Conservation (phyloP, 1,140 invertebrate genomes). For the Drosophila setifemur region DNA sequence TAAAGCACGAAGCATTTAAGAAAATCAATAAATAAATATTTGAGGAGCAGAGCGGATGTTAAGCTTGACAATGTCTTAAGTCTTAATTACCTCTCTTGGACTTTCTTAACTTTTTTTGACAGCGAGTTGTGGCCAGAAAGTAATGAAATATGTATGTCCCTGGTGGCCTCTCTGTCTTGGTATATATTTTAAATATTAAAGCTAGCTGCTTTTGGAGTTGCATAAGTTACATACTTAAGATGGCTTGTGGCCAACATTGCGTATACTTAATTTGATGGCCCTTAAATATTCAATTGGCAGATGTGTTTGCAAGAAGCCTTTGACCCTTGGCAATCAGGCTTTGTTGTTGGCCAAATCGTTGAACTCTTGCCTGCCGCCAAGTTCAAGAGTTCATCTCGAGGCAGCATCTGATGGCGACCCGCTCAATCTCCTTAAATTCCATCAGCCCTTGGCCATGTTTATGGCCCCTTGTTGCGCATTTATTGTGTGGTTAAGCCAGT, state of each 20-base stretch:
- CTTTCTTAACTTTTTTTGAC: conserved; percentile 11
- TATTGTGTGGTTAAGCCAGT: conserved; percentile 61
- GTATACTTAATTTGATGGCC: conserved; percentile 57
- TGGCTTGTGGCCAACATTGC: conserved; percentile 22
- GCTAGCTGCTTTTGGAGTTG: conserved; percentile 41
- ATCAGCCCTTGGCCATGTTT: conserved; percentile 35
- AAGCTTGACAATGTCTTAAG: conserved; percentile 21
- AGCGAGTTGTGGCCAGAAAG: conserved; percentile 2
- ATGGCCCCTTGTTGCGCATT: conserved; percentile 71
- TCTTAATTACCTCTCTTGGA: conserved; percentile 30
- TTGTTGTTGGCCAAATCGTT: conserved; percentile 54
- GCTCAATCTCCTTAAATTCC: conserved; percentile 3
- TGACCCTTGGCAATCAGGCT: conserved; percentile 37
- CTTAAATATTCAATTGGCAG: conserved; percentile 58
- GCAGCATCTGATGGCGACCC: conserved; percentile 46
- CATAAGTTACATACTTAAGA: conserved; percentile 26
- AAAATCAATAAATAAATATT: conserved; percentile 73
- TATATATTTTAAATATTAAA: conserved; percentile 50
- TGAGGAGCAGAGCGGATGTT: conserved; percentile 42
- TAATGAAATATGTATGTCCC: conserved; percentile 63
- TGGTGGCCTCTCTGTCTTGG: background rate
- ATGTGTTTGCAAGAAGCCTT: conserved; percentile 1
- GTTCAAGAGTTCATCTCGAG: conserved; percentile 69
- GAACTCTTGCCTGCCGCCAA: conserved; percentile 58
- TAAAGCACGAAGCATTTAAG: conserved; percentile 56